Conservation (phyloP, 2,888 invertebrate species). For the Drosophila pegasa region DNA sequence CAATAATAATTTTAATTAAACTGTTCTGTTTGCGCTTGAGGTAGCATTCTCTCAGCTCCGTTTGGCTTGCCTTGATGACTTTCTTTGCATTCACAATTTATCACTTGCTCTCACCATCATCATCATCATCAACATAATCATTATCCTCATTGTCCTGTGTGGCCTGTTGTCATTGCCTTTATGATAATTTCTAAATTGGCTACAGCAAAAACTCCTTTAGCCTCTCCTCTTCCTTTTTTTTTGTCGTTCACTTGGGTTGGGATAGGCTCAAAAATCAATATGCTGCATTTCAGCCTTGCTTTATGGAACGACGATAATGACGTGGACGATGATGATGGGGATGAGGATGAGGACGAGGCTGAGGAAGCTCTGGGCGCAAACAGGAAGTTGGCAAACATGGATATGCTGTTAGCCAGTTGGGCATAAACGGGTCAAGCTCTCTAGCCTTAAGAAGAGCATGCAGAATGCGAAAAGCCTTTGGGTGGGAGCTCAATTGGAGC, state of each 20-base stretch:
- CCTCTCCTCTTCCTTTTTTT: constrained; percentile 1
- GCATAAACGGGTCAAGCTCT: constrained; percentile 41
- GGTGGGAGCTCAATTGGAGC: not conserved
- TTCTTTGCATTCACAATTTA: constrained; percentile 48
- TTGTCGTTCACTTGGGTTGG: constrained; percentile 30
- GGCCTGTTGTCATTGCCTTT: constrained; percentile 51
- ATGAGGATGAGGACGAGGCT: constrained; percentile 11
- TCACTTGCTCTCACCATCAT: constrained; percentile 38
- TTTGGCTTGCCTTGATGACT: constrained; percentile 48
- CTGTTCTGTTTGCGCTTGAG: constrained; percentile 73
- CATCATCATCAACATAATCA: constrained; percentile 39
- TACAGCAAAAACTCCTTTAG: constrained; percentile 10
- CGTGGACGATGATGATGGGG: constrained; percentile 5
- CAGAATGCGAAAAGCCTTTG: not conserved
- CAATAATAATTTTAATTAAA: constrained; percentile 80
- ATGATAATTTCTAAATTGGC: constrained; percentile 63
- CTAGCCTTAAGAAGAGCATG: constrained; percentile 4
- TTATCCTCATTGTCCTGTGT: constrained; percentile 36
- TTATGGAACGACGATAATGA: constrained; percentile 1
- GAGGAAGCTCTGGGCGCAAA: constrained; percentile 15
- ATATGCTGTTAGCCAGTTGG: constrained; percentile 27
- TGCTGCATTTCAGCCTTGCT: constrained; percentile 40
- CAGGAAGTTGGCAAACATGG: constrained; percentile 56
- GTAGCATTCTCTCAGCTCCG: constrained; percentile 48
- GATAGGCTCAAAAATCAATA: constrained; percentile 56